These are phyloP conservation scores for Eueremaeus valkanovi DNA, from an alignment of 2,888 invertebrate species.

Conservation along the genomic window DNA sequence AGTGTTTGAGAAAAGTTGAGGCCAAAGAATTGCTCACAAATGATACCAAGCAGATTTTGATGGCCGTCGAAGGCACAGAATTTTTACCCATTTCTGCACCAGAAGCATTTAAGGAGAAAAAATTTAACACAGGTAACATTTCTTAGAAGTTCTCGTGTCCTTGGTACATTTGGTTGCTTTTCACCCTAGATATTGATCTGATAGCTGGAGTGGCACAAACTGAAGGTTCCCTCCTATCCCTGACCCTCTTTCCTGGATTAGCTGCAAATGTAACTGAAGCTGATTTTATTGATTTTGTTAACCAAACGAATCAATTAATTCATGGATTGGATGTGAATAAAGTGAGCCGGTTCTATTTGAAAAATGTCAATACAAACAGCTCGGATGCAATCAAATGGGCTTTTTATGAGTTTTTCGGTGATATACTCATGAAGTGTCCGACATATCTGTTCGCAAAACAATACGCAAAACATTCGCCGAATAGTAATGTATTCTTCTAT, in stretches of 20 bases:
- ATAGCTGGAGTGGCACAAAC: not conserved
- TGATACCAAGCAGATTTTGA: not conserved
- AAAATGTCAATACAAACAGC: not conserved
- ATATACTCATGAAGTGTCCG: slow-evolving; percentile 1
- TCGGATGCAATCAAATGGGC: not conserved
- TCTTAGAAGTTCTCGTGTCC: too few species aligned
- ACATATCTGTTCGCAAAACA: slow-evolving; percentile 34
- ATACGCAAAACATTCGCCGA: not conserved
- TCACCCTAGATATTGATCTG: not conserved
- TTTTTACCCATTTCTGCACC: not conserved
- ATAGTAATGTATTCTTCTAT: too few species aligned
- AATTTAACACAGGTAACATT: not conserved
- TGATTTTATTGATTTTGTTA: not conserved
- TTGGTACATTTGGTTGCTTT: not conserved
- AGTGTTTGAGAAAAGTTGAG: slow-evolving; percentile 5
- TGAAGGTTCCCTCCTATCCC: not conserved
- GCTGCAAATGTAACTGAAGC: not conserved
- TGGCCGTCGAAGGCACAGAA: not conserved
- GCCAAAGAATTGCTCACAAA: not conserved
- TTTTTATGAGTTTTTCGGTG: not conserved
- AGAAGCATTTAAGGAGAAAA: not conserved
- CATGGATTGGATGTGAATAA: not conserved
- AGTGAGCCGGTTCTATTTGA: not conserved
- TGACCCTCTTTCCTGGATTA: not conserved
- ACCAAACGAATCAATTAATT: not conserved